Percentiles rank a stretch among this genome's conserved stretches.
Evolutionary conservation across 2,888 invertebrate species (phyloP).

Genomic region (Lithosia quadra): DNA sequence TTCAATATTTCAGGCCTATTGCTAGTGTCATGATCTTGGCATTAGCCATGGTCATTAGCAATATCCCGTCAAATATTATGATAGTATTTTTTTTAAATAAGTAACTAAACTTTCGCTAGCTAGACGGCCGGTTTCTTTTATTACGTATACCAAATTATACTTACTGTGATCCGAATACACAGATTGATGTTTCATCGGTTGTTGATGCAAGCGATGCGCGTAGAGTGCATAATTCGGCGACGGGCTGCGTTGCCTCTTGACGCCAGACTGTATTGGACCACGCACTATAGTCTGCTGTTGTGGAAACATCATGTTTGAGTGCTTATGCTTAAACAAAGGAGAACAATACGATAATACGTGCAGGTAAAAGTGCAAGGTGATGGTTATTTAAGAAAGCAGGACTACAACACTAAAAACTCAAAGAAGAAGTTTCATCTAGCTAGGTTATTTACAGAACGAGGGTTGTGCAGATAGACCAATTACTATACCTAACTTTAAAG

Average conservation of each 20-base stretch:
- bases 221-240: slow-evolving; percentile 86
- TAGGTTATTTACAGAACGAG: background rate
- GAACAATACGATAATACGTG: slow-evolving; percentile 51
- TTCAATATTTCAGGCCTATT: too few species aligned
- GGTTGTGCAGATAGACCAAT: background rate
- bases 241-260: slow-evolving; percentile 87
- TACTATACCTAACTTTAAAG: background rate
- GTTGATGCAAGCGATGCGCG: slow-evolving; percentile 77
- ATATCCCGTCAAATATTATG: too few species aligned
- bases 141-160: slow-evolving; percentile 40
- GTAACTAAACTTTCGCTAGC: slow-evolving; percentile 1
- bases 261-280: slow-evolving; percentile 76
- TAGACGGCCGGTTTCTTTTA: background rate
- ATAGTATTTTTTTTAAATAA: background rate
- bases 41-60: too few species aligned
- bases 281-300: slow-evolving; percentile 77
- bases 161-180: slow-evolving; percentile 89
- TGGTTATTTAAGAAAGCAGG: background rate
- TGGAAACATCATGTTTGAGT: slow-evolving; percentile 70
- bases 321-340: slow-evolving; percentile 59
- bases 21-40: too few species aligned
- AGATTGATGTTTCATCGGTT: slow-evolving; percentile 79
- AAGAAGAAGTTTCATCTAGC: background rate
- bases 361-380: slow-evolving; percentile 32
- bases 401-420: background rate